These are phyloP conservation scores for Phalloptychus januarius DNA, from an alignment of 2,797 vertebrate genomes.

Conservation along the genomic window DNA sequence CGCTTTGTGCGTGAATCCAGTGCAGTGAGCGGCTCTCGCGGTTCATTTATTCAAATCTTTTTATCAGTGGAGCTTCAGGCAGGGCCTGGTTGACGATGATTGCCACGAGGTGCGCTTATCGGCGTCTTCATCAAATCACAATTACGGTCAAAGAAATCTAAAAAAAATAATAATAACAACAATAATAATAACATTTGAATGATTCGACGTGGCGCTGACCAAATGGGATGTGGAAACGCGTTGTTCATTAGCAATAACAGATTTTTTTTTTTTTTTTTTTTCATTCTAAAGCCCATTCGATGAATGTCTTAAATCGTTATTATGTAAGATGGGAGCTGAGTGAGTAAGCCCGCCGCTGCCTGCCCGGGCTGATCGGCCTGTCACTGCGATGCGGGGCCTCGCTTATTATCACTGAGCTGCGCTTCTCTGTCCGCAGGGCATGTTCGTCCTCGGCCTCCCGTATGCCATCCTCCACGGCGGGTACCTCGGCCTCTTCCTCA, in stretches of 20 bases:
- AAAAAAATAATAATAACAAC: background rate
- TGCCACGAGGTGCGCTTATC: slow-evolving; percentile 56
- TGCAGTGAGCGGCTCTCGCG: slow-evolving; percentile 1
- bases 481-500: slow-evolving; percentile 99
- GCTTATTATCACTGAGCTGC: slow-evolving; percentile 53
- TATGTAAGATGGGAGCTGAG: slow-evolving; percentile 46
- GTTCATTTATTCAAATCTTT: slow-evolving; percentile 72
- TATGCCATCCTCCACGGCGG: slow-evolving; percentile 99
- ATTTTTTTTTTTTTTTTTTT: background rate
- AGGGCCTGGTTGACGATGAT: slow-evolving; percentile 54
- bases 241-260: background rate
- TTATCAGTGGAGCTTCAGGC: slow-evolving; percentile 69
- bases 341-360: slow-evolving; percentile 19
- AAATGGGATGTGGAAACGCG: background rate
- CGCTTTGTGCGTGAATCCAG: background rate
- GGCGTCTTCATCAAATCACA: slow-evolving; percentile 35
- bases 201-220: background rate
- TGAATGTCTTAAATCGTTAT: slow-evolving; percentile 5
- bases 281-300: background rate
- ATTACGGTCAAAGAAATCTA: slow-evolving; percentile 13
- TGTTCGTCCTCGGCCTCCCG: slow-evolving; percentile 98
- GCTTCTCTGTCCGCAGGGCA: slow-evolving; percentile 87
- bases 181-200: slow-evolving; percentile 1
- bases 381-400: slow-evolving; percentile 66
- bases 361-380: slow-evolving; percentile 52